Base-by-base conservation (phyloP, 2,888 invertebrate genomes). In the Drosophila longiperda region DNA sequence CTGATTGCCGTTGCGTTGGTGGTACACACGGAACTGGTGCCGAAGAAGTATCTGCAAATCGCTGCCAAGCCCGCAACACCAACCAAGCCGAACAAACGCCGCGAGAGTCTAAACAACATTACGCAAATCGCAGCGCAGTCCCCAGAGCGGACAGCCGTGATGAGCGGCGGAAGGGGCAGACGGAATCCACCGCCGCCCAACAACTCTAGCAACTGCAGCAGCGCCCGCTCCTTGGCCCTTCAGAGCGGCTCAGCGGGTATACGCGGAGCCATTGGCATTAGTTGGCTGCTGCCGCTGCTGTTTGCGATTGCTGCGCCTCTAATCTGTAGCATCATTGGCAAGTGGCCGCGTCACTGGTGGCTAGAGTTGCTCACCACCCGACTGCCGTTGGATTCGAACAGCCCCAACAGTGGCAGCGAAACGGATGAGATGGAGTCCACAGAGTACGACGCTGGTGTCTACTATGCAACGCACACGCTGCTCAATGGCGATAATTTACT, bases 291-390 rank as follows among this genome's bases (percentile, higher is more conserved):
- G 74, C 93, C 93, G 64, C 82, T 93, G 50, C 84, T 93, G 34
- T 93, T 92, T 78, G 93, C 93, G 38, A 91, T 93, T 67, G 91
- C 92, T 61, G 91, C 92, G 66, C 93, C 92, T 66, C 90, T 93
- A 73, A 93, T 93, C 76, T 93, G 93, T 86, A 92, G 91, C 80
- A 93, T 93, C 70, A 92, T 92, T 77, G 93, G 92, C 74, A 91
- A 93, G 82, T 92, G 93, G 92, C 93, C 93, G 74, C 88, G 89
- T n/a, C 91, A 95, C 54, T 96, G 96, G 96, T 96, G 96, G 95
- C 92, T 96, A 75, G 94, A 95, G 72, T 93, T 93, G 67, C 82
- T 82, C 0, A 79, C 73, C 84, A 71, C 64, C 26, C 49, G 53
- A 36, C 80, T 40, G 23, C 40, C 79, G 17, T 54, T 73, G 94